phyloP scores from a whole-genome alignment of 1,140 invertebrate genomes.

The Dreissena rostriformis region DNA sequence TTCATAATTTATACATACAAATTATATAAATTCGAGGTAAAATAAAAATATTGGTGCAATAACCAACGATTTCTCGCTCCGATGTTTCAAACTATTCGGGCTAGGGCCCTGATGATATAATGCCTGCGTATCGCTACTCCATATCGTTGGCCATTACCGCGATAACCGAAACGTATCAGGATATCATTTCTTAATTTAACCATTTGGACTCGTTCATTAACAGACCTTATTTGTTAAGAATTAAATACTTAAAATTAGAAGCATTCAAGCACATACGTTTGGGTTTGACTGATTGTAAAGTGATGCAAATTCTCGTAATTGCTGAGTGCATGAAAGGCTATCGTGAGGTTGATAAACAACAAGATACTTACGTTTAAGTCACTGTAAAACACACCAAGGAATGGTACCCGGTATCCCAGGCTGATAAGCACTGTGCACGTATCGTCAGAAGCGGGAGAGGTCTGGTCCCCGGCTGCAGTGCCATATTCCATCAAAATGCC shows the following conservation, averaged over 20 bases:
- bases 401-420: slow-evolving; percentile 7
- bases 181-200: too few relatives aligned
- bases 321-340: not conserved
- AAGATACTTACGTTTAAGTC: slow-evolving; percentile 32
- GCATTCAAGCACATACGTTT: not conserved
- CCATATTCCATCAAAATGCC: slow-evolving; percentile 18
- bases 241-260: not conserved
- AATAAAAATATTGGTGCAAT: too few relatives aligned
- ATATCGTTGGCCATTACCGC: too few relatives aligned
- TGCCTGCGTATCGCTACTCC: too few relatives aligned
- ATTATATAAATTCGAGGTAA: too few relatives aligned
- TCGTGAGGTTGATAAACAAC: not conserved
- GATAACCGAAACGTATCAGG: too few relatives aligned
- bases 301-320: not conserved
- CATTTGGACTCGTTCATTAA: too few relatives aligned
- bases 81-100: too few relatives aligned
- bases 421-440: not conserved
- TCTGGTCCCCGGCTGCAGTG: not conserved
- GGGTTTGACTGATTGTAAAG: not conserved
- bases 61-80: too few relatives aligned
- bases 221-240: not conserved
- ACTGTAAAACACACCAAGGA: slow-evolving; percentile 6
- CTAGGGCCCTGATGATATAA: too few relatives aligned
- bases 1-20: too few relatives aligned
- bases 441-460: slow-evolving; percentile 2